phyloP scores from a whole-genome alignment of 2,888 invertebrate genomes.

The Cephus spinipes region DNA sequence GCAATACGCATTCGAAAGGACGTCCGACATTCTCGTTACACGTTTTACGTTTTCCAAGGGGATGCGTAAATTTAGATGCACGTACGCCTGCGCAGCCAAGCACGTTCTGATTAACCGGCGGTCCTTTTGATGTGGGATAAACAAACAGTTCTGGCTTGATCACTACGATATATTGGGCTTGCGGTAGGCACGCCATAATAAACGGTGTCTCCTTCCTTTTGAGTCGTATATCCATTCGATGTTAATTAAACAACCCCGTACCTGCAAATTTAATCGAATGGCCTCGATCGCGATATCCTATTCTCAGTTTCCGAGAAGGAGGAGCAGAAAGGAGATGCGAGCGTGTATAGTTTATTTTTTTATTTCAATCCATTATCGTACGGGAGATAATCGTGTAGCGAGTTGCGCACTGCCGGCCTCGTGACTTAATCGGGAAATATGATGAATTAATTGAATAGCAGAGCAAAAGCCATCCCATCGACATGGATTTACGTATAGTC shows the following conservation, averaged over 20 bases:
- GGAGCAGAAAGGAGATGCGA: background rate
- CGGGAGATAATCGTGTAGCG: background rate
- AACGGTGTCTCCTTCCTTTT: constrained; percentile 43
- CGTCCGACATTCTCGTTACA: background rate
- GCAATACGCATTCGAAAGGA: background rate
- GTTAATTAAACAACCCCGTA: constrained; percentile 40
- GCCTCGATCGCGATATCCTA: background rate
- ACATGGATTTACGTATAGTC: background rate
- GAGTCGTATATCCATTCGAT: constrained; percentile 21
- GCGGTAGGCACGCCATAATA: constrained; percentile 31
- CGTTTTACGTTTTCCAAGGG: background rate
- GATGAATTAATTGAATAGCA: constrained; percentile 16
- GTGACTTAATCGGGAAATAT: constrained; percentile 7
- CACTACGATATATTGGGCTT: constrained; percentile 47
- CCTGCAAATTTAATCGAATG: background rate
- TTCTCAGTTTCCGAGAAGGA: background rate
- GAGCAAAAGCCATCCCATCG: background rate
- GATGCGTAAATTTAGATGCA: background rate
- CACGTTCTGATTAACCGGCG: constrained; percentile 51
- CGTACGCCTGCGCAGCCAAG: constrained; percentile 23
- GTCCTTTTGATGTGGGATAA: constrained; percentile 60
- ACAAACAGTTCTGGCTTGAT: constrained; percentile 48
- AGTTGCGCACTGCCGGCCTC: background rate
- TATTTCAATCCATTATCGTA: background rate
- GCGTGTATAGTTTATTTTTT: background rate